Base-by-base conservation (phyloP, 2,113 vertebrate genomes). In the Pelecanoides urinatrix region DNA sequence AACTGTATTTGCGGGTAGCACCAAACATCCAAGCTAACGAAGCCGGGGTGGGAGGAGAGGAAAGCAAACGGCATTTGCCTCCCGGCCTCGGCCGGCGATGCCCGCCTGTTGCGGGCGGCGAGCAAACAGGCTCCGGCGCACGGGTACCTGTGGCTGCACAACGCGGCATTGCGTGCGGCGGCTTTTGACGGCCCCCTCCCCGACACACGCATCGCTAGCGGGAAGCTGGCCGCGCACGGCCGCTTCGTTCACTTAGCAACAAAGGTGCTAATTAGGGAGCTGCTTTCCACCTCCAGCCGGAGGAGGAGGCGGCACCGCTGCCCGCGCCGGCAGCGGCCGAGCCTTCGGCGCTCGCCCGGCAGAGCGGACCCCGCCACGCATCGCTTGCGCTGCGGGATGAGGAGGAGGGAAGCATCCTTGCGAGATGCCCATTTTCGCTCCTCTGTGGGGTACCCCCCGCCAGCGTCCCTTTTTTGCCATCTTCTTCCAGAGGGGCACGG, bases 241-340 rank as follows among this genome's bases (percentile, higher is more conserved):
- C 88, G 63, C 95, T 79, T 95, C 81, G 77, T 96, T 97, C 98
- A 97, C 97, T 97, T 96, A 79, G 95, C 98, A 98, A 98, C 97
- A 96, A 98, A 99, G 97, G 97, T 98, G 97, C 97, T 98, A 98
- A 98, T 97, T 97, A 98, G 98, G 97, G 97, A 96, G 98, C 97
- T 97, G 97, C 83, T 90, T 71, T 56, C 96, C 81, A 70, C 96
- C 97, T 91, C 97, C 97, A 98, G 97, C 95, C 80, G 26, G 94
- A 90, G 81, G 95, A 98, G 94, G 96, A 96, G 81, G 96, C 26
- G 40, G 97, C 80, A 95, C 98, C 97, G 98, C 98, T 53, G 70
- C 30, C 63, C 6, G 1, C 3, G 17, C 42, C 1, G 0, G 36
- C 3, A 16, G 44, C 0, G 2, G 56, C n/a, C 3, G 0, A 67